phyloP scores from a whole-genome alignment of 2,888 invertebrate genomes.

The Drosophila helvetica region DNA sequence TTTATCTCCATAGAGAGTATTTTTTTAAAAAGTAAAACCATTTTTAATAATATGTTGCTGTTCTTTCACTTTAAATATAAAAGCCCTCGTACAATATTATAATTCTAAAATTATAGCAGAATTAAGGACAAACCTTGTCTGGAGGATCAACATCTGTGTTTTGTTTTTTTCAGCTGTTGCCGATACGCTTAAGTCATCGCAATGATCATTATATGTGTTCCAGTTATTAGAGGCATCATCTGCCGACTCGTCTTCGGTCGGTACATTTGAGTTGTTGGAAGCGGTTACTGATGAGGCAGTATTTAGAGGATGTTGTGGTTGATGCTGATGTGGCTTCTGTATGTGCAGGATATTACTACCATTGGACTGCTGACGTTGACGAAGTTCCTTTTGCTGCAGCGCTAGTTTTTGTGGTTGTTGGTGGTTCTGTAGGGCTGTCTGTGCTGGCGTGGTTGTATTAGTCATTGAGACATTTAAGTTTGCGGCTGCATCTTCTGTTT shows the following conservation, averaged over 20 bases:
- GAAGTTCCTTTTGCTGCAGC: slow-evolving; percentile 56
- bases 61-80: background rate
- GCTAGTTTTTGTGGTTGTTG: slow-evolving; percentile 49
- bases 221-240: slow-evolving; percentile 79
- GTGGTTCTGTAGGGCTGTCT: slow-evolving; percentile 60
- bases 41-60: no score
- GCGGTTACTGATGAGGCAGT: slow-evolving; percentile 45
- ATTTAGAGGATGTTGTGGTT: slow-evolving; percentile 48
- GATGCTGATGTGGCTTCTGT: slow-evolving; percentile 41
- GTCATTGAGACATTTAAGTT: slow-evolving; percentile 77
- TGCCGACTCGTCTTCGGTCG: slow-evolving; percentile 77
- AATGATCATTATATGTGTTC: slow-evolving; percentile 77
- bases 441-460: slow-evolving; percentile 65
- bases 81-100: background rate
- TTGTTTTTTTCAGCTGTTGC: slow-evolving; percentile 35
- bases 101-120: background rate
- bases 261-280: slow-evolving; percentile 70
- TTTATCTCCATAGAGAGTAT: no score
- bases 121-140: slow-evolving; percentile 23
- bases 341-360: slow-evolving; percentile 61
- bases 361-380: slow-evolving; percentile 54
- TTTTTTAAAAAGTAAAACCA: no score
- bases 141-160: slow-evolving; percentile 31
- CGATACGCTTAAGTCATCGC: slow-evolving; percentile 60
- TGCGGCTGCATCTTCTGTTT: slow-evolving; percentile 72